Evolutionary conservation across 1,140 invertebrate species (phyloP), one percentile per base, ranked within the genome.

Genomic region (Ooceraea biroi): DNA sequence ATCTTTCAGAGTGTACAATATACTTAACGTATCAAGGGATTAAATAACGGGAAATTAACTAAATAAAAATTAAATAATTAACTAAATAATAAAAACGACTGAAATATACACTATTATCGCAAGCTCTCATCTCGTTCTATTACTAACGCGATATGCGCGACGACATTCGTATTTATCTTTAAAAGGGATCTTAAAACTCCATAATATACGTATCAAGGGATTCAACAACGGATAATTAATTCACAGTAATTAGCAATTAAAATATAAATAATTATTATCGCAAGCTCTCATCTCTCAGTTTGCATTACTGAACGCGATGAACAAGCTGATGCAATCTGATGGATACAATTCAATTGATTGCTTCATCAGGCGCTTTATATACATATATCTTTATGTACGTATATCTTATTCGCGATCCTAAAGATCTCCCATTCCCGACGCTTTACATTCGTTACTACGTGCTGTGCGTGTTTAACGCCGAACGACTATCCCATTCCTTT

Each of bases 371-470:
- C n/a, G 5, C 12, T 48, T 48, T 4, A 41, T 11, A 12, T n/a
- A n/a, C n/a, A 76, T 65, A 19, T 65, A 65, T 36, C 12, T 76
- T 63, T n/a, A n/a, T n/a, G n/a, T n/a, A n/a, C n/a, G 3, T 14
- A 58, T n/a, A 19, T 22, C 11, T 19, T 30, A 50, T 17, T 30
- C 0, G 30, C 8, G 30, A 1, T 14, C 7, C 11, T 11, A 14
- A 74, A 19, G 5, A 73, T 3, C 2, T 27, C 50, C 7, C 36
- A 36, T 36, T 36, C 19, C 48, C 19, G 36, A 71, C 4, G 41
- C n/a, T 30, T 50, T 36, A 11, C 11, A 27, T 61, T 27, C 44
- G 22, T 58, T 25, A 44, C 4, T 27, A 74, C 2, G 25, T 74
- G 36, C 2, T 73, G 41, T 58, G 22, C 4, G 17, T 22, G 36